These are phyloP conservation scores for Melanerpes aurifrons DNA, from an alignment of 2,113 vertebrate genomes.

Conservation along the genomic window DNA sequence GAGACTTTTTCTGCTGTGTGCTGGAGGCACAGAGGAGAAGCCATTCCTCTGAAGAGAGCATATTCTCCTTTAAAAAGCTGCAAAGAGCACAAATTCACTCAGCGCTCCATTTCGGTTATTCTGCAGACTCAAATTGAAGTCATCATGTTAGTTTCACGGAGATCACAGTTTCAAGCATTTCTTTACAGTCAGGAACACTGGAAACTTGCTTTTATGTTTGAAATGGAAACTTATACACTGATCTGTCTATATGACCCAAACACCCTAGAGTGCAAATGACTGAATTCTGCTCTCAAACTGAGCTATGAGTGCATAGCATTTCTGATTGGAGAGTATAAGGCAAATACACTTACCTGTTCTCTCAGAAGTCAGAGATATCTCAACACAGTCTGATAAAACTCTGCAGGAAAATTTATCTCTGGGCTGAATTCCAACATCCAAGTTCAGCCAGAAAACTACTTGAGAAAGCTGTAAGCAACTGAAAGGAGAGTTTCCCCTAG, in stretches of 20 bases:
- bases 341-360: slow-evolving; percentile 12
- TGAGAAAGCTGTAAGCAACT: neutral
- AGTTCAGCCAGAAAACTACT: neutral
- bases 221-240: neutral
- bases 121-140: neutral
- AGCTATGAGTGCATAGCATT: neutral
- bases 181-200: neutral
- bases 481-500: neutral
- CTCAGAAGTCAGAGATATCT: slow-evolving; percentile 11
- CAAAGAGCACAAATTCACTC: neutral
- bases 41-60: neutral
- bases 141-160: neutral
- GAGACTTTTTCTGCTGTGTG: neutral
- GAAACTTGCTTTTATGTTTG: slow-evolving; percentile 14
- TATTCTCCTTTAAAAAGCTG: neutral
- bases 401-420: slow-evolving; percentile 20
- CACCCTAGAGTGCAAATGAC: neutral
- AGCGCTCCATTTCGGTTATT: neutral
- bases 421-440: neutral
- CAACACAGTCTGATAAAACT: slow-evolving; percentile 29
- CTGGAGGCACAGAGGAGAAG: fast-evolving
- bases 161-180: neutral
- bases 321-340: neutral
- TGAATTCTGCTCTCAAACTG: neutral
- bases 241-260: neutral